A percentile compares a stretch with the other conserved stretches of the same genome.
These are phyloP conservation scores for Plodia interpunctella DNA, from an alignment of 1,140 invertebrate species.

Conservation along the genomic window DNA sequence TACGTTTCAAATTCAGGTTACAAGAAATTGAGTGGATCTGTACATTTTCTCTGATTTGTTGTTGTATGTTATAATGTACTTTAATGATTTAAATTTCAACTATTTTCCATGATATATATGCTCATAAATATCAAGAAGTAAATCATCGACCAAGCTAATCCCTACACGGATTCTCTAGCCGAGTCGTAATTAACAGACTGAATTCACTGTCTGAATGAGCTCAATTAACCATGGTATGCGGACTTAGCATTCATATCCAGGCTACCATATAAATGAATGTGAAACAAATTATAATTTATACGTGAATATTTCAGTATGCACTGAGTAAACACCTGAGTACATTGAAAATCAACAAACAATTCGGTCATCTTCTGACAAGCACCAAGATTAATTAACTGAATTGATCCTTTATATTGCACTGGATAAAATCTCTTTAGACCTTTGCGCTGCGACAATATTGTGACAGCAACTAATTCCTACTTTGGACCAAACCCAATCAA, in stretches of 20 bases:
- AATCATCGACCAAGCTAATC: neutral
- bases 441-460: too few species aligned
- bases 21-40: too few species aligned
- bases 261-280: neutral
- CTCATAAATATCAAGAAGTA: too few species aligned
- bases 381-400: neutral
- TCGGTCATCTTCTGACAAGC: neutral
- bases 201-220: neutral
- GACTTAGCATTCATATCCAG: conserved; percentile 3
- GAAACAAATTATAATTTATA: conserved; percentile 1
- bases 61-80: too few species aligned
- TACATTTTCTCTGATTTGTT: too few species aligned
- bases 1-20: too few species aligned
- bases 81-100: too few species aligned
- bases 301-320: neutral
- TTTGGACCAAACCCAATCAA: too few species aligned
- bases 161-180: neutral
- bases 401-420: too few species aligned
- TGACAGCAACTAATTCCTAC: too few species aligned
- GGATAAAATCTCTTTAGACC: too few species aligned
- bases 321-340: neutral
- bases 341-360: neutral
- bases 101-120: too few species aligned
- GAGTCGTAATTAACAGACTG: neutral
- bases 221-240: conserved; percentile 1